phyloP scores from a whole-genome alignment of 2,113 vertebrate genomes.

The Dryoscopus gambensis region DNA sequence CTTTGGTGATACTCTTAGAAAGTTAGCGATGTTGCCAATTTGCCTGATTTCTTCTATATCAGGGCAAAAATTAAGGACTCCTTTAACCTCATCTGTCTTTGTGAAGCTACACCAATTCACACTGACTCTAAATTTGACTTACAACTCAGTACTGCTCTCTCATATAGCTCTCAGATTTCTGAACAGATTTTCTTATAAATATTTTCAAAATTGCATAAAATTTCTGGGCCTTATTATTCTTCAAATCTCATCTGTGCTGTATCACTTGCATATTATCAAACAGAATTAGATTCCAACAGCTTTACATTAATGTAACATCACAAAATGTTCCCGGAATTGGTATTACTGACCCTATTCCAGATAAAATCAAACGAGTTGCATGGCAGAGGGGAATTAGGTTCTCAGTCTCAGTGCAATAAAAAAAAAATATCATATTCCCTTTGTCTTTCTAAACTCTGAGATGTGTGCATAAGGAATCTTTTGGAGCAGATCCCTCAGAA shows the following conservation, averaged over 20 bases:
- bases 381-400: neutral
- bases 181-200: neutral
- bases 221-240: neutral
- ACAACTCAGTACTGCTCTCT: neutral
- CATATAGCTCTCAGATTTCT: neutral
- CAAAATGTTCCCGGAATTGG: neutral
- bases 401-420: neutral
- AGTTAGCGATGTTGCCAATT: neutral
- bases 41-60: neutral
- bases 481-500: neutral
- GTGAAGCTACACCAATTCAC: neutral
- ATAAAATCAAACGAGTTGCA: neutral
- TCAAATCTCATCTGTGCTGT: neutral
- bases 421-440: neutral
- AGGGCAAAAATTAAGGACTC: neutral
- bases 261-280: neutral
- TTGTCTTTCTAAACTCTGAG: neutral
- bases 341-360: neutral
- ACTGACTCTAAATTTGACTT: neutral
- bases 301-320: neutral
- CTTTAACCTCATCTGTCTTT: neutral
- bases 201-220: neutral
- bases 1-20: neutral
- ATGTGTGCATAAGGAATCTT: neutral
- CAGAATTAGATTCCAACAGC: neutral